A percentile compares a stretch with the other conserved stretches of the same genome.
Evolutionary conservation across 1,140 invertebrate species (phyloP).

Genomic region (Stegodyphus mimosarum): DNA sequence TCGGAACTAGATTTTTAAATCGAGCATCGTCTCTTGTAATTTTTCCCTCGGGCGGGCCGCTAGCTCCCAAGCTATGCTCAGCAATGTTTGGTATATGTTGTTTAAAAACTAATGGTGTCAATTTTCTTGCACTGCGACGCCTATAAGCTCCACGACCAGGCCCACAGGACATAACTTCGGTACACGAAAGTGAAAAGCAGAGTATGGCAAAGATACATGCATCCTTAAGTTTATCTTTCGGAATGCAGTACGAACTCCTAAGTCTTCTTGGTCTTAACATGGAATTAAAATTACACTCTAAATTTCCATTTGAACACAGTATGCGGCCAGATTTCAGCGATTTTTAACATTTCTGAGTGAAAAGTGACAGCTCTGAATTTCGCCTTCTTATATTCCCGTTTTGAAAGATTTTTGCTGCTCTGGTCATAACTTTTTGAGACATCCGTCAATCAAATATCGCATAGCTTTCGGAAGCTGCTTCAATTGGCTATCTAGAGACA

Average conservation of each 20-base stretch:
- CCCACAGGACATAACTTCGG: conserved; percentile 73
- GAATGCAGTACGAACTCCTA: too few relatives aligned
- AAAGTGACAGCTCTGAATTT: neutral
- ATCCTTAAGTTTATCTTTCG: too few relatives aligned
- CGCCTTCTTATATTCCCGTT: too few relatives aligned
- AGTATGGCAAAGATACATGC: too few relatives aligned
- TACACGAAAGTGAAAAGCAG: too few relatives aligned
- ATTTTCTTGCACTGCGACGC: conserved; percentile 78
- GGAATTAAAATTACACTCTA: too few relatives aligned
- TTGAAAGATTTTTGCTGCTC: too few relatives aligned
- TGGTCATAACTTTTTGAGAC: too few relatives aligned
- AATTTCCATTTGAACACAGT: too few relatives aligned
- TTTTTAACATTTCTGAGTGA: too few relatives aligned
- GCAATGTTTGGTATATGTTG: conserved; percentile 94
- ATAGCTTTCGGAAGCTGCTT: neutral
- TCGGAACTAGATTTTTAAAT: conserved; percentile 90
- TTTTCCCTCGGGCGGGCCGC: conserved; percentile 84
- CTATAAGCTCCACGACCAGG: conserved; percentile 85
- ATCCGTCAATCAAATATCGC: conserved; percentile 47
- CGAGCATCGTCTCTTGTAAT: conserved; percentile 83
- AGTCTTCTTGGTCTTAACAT: too few relatives aligned
- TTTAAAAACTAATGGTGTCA: conserved; percentile 90
- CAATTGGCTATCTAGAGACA: conserved; percentile 17
- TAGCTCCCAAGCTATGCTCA: conserved; percentile 89
- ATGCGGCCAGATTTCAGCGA: too few relatives aligned